Evolutionary conservation across 2,797 vertebrate species (phyloP).

Genomic region (Aphelocoma californica): DNA sequence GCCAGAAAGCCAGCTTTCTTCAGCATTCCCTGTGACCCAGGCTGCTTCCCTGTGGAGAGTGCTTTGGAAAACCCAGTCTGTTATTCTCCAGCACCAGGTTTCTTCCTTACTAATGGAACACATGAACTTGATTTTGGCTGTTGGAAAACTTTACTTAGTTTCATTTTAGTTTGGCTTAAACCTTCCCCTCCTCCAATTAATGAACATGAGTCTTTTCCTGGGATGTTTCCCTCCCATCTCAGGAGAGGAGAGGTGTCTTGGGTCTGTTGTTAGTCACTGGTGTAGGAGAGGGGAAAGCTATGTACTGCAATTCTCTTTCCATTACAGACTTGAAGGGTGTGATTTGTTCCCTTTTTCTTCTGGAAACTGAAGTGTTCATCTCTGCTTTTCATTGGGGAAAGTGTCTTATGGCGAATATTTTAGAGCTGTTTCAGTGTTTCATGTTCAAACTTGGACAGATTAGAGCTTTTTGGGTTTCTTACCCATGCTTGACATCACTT

Average conservation of each 20-base stretch:
- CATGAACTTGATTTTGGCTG: neutral
- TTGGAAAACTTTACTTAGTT: constrained; percentile 56
- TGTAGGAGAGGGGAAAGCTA: neutral
- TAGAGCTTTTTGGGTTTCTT: constrained; percentile 14
- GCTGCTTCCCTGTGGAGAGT: neutral
- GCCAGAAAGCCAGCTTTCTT: constrained; percentile 27
- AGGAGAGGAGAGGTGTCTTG: neutral
- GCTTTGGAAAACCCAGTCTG: constrained; percentile 31
- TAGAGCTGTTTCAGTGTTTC: neutral
- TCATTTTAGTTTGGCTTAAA: constrained; percentile 50
- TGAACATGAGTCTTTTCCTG: neutral
- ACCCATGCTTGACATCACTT: constrained; percentile 24
- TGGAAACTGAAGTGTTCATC: constrained; percentile 19
- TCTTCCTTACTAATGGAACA: constrained; percentile 14
- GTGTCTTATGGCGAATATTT: constrained; percentile 9
- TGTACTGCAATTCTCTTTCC: neutral
- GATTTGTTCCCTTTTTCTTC: constrained; percentile 10
- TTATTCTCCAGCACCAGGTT: neutral
- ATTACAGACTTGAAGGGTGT: neutral
- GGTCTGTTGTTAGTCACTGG: neutral
- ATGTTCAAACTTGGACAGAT: neutral
- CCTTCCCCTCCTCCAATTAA: neutral
- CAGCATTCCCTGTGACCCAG: neutral
- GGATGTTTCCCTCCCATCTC: constrained; percentile 28
- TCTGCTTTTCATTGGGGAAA: constrained; percentile 14